Conservation (phyloP, 1,140 invertebrate species). For the Bilobella aurantiaca region DNA sequence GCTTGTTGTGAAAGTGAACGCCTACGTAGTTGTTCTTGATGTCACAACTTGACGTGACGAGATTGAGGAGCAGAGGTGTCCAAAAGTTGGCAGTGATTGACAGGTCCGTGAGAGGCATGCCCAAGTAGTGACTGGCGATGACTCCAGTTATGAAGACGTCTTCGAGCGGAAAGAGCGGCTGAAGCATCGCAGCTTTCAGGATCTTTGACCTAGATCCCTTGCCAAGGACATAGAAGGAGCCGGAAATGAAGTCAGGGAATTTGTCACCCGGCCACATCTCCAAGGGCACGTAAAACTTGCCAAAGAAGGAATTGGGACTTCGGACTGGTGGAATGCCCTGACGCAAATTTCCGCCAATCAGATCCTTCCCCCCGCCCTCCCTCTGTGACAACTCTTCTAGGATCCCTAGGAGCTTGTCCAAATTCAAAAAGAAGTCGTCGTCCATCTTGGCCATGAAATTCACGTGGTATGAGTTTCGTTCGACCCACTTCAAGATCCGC, state of each 20-base stretch:
- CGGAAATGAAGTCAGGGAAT: constrained; percentile 35
- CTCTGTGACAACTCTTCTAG: constrained; percentile 1
- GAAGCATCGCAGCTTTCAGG: constrained; percentile 56
- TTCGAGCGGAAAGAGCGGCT: constrained; percentile 64
- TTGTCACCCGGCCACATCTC: constrained; percentile 28
- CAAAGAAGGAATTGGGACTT: constrained; percentile 19
- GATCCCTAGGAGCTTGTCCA: constrained; percentile 36
- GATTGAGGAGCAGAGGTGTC: constrained; percentile 3
- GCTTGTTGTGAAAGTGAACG: neutral
- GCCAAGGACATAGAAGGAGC: constrained; percentile 60
- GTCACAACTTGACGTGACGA: constrained; percentile 5
- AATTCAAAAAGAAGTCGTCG: constrained; percentile 44
- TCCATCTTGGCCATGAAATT: constrained; percentile 42
- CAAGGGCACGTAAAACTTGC: constrained; percentile 37
- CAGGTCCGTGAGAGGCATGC: constrained; percentile 15
- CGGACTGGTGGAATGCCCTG: constrained; percentile 15
- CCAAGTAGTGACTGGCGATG: constrained; percentile 14
- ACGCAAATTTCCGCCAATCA: constrained; percentile 29
- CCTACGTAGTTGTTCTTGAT: constrained; percentile 9
- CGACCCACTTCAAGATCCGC: constrained; percentile 39
- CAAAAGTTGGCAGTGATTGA: constrained; percentile 1
- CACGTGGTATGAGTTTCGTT: constrained; percentile 36
- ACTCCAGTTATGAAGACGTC: constrained; percentile 74
- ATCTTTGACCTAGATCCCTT: constrained; percentile 53
- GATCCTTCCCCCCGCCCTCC: neutral